Base-by-base conservation (phyloP, 2,797 vertebrate genomes). In the Toxotes lorentzi region DNA sequence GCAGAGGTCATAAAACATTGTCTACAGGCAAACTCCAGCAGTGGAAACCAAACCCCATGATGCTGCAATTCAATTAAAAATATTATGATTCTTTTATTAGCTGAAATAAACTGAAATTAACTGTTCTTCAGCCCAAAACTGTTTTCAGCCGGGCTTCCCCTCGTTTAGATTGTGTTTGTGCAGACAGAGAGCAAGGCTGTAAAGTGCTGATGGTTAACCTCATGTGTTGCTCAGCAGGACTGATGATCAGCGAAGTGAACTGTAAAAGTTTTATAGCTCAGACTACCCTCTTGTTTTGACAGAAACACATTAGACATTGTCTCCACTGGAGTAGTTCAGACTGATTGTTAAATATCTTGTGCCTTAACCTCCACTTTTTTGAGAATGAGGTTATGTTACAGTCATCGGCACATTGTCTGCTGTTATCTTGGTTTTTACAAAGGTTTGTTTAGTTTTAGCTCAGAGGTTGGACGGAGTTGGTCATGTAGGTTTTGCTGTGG, bases 191-290 rank as follows among this genome's bases (percentile, higher is more conserved):
- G 50, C 56, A 51, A 53, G 0, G 47, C 61, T 57, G 60, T 78
- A 0, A 62, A 69, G 56, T 58, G 76, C 60, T n/a, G 61, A 61
- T 65, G 66, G 56, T 81, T 78, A 62, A 59, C 69, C 63, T 65
- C 63, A 40, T 35, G 76, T 8, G 16, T 58, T 40, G n/a, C 79
- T 40, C 81, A 75, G 79, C 81, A 74, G 79, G 82, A 79, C 34
- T 4, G 9, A 74, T 50, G 60, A 78, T 85, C 70, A 63, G 68
- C 6, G 19, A 56, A 57, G 62, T 45, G 27, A 64, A 70, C 76
- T 1, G 45, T 85, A 77, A 88, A 88, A 5, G 48, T 75, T 88
- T 84, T 66, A 79, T 21, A 58, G 66, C 72, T 45, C 65, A 17
- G 64, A 64, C 56, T 23, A 17, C 47, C 57, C 69, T 73, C 54